Evolutionary conservation across 2,113 vertebrate genomes (phyloP), one percentile per base, ranked within the genome.

Genomic region (Procapra przewalskii): DNA sequence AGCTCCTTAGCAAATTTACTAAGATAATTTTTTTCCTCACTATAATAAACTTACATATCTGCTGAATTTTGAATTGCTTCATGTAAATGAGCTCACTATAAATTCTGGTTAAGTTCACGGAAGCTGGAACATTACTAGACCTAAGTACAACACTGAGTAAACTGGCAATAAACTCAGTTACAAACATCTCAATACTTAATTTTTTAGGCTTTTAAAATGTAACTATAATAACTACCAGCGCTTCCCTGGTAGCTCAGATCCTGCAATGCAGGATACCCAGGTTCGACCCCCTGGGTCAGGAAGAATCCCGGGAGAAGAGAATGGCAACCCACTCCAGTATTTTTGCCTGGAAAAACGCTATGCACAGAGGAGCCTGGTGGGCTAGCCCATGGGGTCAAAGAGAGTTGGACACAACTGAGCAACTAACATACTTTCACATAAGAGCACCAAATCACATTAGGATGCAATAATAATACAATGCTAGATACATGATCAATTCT

Each of bases 51-150:
- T 15, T 55, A 88, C 7, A 2, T 52, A 84, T 54, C 84, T 67
- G 48, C 17, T 94, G 33, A 94, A 96, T 80, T 95, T 95, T 80
- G 77, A 97, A 83, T 54, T 45, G 43, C 50, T 89, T 77, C 21
- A 64, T 96, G 62, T 95, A 86, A 12, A 97, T 96, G 25, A 50
- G 93, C 81, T 97, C 31, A 88, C 19, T 62, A 0, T 43, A 92
- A 87, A 77, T 92, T 87, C 13, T 96, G 54, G 36, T 94, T 93
- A 96, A 79, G 17, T 93, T 97, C 64, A 90, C 0, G 25, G 40
- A 85, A 43, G 67, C 23, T 79, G 23, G 52, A 96, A 92, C 31
- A 75, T 92, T 97, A 54, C 48, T 92, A 43, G 50, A 75, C 43
- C 27, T 62, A 77, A 75, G n/a, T n/a, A 48, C 8, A 95, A 82